Conservation (phyloP, 2,888 invertebrate species). For the Cyclophora albipunctata region DNA sequence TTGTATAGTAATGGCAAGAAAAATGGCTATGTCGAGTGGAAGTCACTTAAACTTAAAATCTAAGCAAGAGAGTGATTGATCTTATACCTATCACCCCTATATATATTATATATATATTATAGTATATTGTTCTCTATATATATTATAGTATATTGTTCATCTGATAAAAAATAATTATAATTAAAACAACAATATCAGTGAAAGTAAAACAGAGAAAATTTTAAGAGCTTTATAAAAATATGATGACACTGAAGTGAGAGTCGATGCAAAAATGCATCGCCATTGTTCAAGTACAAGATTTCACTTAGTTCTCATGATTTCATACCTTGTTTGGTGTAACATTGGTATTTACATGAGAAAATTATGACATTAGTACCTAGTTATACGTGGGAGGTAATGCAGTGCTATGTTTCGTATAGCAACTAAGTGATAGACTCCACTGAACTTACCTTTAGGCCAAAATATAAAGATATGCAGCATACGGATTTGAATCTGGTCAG, state of each 20-base stretch:
- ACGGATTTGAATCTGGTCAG: too few species aligned
- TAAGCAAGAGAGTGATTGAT: too few species aligned
- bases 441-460: too few species aligned
- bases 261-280: conserved; percentile 48
- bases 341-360: conserved; percentile 23
- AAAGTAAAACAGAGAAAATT: conserved; percentile 28
- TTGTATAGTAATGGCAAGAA: too few species aligned
- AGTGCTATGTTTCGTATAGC: neutral
- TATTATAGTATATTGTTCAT: too few species aligned
- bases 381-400: neutral
- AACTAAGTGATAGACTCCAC: neutral
- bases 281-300: conserved; percentile 59
- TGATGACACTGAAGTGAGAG: conserved; percentile 47
- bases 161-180: too few species aligned
- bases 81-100: too few species aligned
- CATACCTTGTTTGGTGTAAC: conserved; percentile 25
- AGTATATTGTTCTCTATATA: too few species aligned
- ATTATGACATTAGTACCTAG: conserved; percentile 5
- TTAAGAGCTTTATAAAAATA: conserved; percentile 26
- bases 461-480: too few species aligned
- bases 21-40: too few species aligned
- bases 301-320: conserved; percentile 66
- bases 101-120: too few species aligned
- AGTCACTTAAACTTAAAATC: too few species aligned
- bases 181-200: conserved; percentile 17